Evolutionary conservation across 2,888 invertebrate species (phyloP).

Genomic region (Drosophila quinaria): DNA sequence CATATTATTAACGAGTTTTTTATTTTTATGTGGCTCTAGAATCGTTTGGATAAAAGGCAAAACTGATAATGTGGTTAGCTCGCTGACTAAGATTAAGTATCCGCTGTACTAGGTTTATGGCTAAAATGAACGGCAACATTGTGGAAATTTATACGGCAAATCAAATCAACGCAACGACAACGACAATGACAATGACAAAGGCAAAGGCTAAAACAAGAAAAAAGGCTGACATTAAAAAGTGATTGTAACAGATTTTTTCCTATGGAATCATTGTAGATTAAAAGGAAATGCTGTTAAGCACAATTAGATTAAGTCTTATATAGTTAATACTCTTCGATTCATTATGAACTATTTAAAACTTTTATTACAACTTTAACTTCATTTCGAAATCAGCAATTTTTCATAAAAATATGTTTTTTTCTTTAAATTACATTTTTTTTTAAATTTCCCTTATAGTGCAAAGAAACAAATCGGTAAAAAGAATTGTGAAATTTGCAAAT

Average conservation of each 20-base stretch:
- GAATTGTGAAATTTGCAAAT: no score
- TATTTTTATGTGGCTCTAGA: conserved; percentile 33
- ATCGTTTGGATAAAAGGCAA: conserved; percentile 12
- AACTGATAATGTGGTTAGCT: conserved; percentile 41
- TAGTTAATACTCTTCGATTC: neutral
- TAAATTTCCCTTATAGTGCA: no score
- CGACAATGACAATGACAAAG: neutral
- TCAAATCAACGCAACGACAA: conserved; percentile 10
- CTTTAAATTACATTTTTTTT: no score
- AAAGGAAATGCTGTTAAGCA: neutral
- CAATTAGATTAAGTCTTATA: neutral
- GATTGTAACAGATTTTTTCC: neutral
- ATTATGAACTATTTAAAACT: neutral
- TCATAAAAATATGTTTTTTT: no score
- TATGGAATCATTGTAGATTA: no score
- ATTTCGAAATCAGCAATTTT: no score
- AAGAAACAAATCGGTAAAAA: no score
- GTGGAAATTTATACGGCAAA: conserved; percentile 27
- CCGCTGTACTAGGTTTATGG: neutral
- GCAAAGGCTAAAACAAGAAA: neutral
- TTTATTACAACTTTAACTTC: no score
- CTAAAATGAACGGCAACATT: neutral
- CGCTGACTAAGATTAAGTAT: conserved; percentile 52
- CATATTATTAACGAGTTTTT: conserved; percentile 59
- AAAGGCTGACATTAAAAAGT: neutral